These are phyloP conservation scores for Montifringilla adamsi DNA, from an alignment of 2,113 vertebrate species.

Conservation along the genomic window DNA sequence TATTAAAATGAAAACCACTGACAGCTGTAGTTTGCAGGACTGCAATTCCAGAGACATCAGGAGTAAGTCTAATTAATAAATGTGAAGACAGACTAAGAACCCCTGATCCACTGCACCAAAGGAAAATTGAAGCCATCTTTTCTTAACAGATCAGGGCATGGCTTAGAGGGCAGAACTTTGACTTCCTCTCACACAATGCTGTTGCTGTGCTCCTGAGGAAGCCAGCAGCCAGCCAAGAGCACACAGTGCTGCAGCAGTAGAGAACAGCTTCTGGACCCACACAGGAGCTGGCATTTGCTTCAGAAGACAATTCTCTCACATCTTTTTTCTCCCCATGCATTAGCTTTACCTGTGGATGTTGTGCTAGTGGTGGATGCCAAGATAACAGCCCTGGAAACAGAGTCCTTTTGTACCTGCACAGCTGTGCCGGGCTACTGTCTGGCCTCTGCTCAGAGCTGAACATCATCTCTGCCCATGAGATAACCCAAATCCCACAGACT, in stretches of 20 bases:
- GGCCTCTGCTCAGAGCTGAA: background rate
- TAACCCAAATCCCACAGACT: background rate
- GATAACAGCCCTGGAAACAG: background rate
- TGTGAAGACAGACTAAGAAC: background rate
- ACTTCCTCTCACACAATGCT: background rate
- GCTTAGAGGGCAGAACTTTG: background rate
- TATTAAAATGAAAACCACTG: slow-evolving; percentile 18
- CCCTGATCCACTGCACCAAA: background rate
- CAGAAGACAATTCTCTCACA: background rate
- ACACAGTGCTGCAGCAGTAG: background rate
- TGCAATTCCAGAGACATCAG: slow-evolving; percentile 4
- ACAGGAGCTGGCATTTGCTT: background rate
- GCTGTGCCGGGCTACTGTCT: background rate
- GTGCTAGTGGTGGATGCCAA: background rate
- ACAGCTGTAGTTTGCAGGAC: slow-evolving; percentile 9
- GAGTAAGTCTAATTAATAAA: slow-evolving; percentile 43
- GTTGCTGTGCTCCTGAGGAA: background rate
- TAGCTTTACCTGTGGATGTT: background rate
- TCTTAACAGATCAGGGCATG: background rate
- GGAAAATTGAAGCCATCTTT: background rate
- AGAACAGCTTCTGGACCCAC: background rate
- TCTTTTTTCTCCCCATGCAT: background rate
- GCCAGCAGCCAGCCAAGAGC: slow-evolving; percentile 1
- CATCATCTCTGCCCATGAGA: background rate
- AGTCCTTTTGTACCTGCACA: background rate